Evolutionary conservation across 2,797 vertebrate species (phyloP).

Genomic region (Spondyliosoma cantharus): DNA sequence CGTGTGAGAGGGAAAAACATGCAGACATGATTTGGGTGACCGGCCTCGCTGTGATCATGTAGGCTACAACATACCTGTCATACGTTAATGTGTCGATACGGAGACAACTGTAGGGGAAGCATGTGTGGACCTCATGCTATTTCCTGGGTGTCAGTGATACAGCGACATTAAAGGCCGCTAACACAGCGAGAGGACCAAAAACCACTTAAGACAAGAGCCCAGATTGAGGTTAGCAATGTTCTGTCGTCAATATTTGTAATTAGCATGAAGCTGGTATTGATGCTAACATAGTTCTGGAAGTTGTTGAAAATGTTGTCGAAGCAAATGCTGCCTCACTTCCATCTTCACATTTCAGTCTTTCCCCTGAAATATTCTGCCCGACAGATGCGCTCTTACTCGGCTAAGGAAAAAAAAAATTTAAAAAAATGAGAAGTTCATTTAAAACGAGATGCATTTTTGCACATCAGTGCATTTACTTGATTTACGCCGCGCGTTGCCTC

Average conservation of each 20-base stretch:
- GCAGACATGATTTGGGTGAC: slow-evolving; percentile 40
- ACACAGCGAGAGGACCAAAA: neutral
- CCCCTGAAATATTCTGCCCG: slow-evolving; percentile 52
- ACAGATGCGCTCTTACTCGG: slow-evolving; percentile 67
- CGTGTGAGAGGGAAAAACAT: slow-evolving; percentile 47
- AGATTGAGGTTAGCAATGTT: neutral
- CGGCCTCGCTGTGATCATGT: slow-evolving; percentile 12
- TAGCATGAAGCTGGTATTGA: neutral
- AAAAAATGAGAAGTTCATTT: slow-evolving; percentile 58
- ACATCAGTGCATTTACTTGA: slow-evolving; percentile 71
- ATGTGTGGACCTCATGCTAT: slow-evolving; percentile 9
- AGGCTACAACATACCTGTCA: slow-evolving; percentile 49
- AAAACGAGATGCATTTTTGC: slow-evolving; percentile 61
- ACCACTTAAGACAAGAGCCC: neutral
- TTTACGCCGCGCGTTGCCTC: slow-evolving; percentile 68
- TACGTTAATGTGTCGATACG: slow-evolving; percentile 33
- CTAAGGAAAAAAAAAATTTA: neutral
- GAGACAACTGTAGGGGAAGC: slow-evolving; percentile 44
- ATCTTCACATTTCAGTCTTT: slow-evolving; percentile 23
- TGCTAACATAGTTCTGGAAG: neutral
- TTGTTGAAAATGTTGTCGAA: neutral
- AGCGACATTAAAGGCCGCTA: neutral
- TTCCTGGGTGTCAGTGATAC: slow-evolving; percentile 1
- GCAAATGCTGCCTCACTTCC: neutral
- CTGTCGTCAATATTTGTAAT: neutral